Evolutionary conservation across 2,797 vertebrate genomes (phyloP), one percentile per base, ranked within the genome.

Genomic region (Helicolenus hilgendorfi): DNA sequence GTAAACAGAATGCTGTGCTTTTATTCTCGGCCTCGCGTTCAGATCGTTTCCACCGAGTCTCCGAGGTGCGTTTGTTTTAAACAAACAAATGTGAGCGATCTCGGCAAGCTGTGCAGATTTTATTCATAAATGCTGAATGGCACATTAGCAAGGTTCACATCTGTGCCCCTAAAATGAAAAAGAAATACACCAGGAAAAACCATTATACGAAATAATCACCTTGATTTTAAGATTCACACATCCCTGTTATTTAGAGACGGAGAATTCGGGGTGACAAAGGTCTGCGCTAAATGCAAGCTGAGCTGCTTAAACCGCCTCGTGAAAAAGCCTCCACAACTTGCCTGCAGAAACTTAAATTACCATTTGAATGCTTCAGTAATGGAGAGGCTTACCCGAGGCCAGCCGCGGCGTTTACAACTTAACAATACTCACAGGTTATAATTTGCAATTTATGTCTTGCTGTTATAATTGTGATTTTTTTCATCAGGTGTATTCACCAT

Each of bases 351-450:
- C 31, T 38, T 45, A 58, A 88, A 94, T 84, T 76, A 65, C 22
- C 79, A 29, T 63, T 74, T 69, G 45, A 85, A 88, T 72, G 77
- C 41, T 36, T 87, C n/a, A 6, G 73, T 74, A 81, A 86, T 60
- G 67, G 72, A 85, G 26, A 14, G 53, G 27, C 41, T 82, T 18
- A 78, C 74, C 13, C 15, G 7, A 49, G 67, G 78, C 45, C 64
- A 38, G 45, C 45, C 27, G 3, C 72, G 9, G 58, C 7, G 31
- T 63, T 86, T 29, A 58, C 4, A 67, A 62, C 55, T 29, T 27
- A 31, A 79, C 77, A 84, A 72, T 58, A 35, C 26, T 69, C 67
- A 33, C 55, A 0, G 27, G 11, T 49, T 78, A 49, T 59, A 38
- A 49, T 90, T 85, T 22, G 53, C 55, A 26, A 64, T 81, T 53